Evolutionary conservation across 2,797 vertebrate species (phyloP).

Genomic region (Alouatta caraya): DNA sequence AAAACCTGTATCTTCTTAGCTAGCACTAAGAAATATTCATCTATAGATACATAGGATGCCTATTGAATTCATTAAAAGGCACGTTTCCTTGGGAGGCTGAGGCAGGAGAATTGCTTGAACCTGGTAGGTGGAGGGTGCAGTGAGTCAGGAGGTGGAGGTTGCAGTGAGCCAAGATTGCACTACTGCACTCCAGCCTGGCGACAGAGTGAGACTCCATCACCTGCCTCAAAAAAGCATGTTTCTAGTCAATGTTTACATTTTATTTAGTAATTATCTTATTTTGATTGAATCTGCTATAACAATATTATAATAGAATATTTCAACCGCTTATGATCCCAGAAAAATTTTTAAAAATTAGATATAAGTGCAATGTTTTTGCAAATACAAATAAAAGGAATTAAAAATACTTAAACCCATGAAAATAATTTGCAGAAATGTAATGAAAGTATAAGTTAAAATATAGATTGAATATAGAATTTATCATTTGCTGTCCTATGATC

Average conservation of each 20-base stretch:
- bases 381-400: background rate
- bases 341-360: background rate
- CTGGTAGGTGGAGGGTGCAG: too few species aligned
- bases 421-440: background rate
- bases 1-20: background rate
- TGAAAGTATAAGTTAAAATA: background rate
- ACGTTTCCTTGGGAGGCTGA: background rate
- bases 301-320: background rate
- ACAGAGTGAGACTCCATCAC: too few species aligned
- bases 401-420: background rate
- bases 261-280: background rate
- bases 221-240: background rate
- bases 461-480: background rate
- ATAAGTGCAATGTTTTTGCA: background rate
- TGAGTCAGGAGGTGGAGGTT: too few species aligned
- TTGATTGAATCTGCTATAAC: background rate
- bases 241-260: background rate
- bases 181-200: background rate
- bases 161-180: too few species aligned
- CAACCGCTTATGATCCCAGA: background rate
- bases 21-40: background rate
- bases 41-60: background rate
- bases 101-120: too few species aligned
- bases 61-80: background rate
- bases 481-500: background rate